phyloP scores from a whole-genome alignment of 2,113 vertebrate species.

The Leptocoma aspasia region DNA sequence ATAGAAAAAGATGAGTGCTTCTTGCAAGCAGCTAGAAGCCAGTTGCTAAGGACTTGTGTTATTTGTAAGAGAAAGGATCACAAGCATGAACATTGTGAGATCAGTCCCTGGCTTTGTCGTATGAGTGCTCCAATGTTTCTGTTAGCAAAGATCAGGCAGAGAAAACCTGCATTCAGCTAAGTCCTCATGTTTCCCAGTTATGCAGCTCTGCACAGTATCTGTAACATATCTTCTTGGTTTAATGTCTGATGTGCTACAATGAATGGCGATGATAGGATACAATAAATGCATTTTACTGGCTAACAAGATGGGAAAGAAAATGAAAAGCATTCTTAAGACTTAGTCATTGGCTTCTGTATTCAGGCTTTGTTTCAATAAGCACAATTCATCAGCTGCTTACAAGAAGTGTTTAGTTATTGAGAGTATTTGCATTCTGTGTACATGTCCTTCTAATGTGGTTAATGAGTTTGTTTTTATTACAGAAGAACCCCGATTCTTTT shows the following conservation, averaged over 20 bases:
- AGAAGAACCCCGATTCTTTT: not conserved
- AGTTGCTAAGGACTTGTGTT: not conserved
- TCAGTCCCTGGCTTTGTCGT: not conserved
- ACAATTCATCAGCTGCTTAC: constrained; percentile 13
- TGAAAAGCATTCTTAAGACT: not conserved
- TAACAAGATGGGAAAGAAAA: constrained; percentile 8
- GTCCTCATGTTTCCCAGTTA: not conserved
- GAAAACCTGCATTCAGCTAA: not conserved
- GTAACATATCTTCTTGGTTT: not conserved
- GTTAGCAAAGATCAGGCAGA: not conserved
- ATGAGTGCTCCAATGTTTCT: not conserved
- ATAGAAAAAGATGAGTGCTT: not conserved
- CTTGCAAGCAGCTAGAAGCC: not conserved
- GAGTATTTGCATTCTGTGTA: not conserved
- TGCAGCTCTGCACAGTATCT: not conserved
- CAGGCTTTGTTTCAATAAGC: not conserved
- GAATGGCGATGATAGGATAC: not conserved
- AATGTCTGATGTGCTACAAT: not conserved
- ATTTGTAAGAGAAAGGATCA: not conserved
- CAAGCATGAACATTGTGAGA: not conserved
- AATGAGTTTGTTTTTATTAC: constrained; percentile 18
- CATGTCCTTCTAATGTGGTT: not conserved
- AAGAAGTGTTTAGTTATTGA: constrained; percentile 42
- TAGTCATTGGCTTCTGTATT: constrained; percentile 3
- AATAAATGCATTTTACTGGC: constrained; percentile 7